A percentile compares a stretch with the other conserved stretches of the same genome.
These are phyloP conservation scores for Nemopilema nomurai DNA, from an alignment of 30 jellyfish, hydroid and myxozoan species.

Conservation along the genomic window DNA sequence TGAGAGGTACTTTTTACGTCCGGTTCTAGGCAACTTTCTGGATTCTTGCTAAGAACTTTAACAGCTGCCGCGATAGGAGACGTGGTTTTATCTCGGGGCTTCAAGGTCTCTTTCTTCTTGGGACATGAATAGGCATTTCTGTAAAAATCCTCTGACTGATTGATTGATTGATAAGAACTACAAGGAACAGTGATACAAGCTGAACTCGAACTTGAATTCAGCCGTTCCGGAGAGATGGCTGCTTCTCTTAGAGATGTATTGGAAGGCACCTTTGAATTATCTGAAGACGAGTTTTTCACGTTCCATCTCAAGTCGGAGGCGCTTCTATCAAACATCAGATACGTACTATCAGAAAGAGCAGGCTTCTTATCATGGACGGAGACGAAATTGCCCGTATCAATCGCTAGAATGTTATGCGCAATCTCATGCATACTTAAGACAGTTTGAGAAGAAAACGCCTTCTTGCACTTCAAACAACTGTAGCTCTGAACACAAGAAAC, in stretches of 20 bases:
- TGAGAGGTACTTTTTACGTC: neutral
- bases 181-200: neutral
- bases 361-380: neutral
- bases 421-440: slow-evolving; percentile 13
- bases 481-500: neutral
- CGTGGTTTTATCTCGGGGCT: neutral
- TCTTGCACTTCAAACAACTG: neutral
- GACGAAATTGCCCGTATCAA: neutral
- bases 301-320: neutral
- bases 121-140: neutral
- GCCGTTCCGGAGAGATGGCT: neutral
- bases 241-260: neutral
- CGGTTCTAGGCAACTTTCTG: neutral
- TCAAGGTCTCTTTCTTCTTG: neutral
- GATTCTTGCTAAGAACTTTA: neutral
- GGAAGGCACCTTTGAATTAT: neutral
- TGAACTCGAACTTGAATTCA: neutral
- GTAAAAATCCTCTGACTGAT: neutral
- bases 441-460: slow-evolving; percentile 8
- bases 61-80: neutral
- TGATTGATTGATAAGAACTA: neutral
- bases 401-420: slow-evolving; percentile 2
- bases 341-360: neutral
- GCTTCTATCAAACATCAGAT: neutral
- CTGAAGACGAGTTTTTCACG: neutral